A percentile compares a stretch with the other conserved stretches of the same genome.
phyloP scores from a whole-genome alignment of 2,113 vertebrate species.

The Podiceps cristatus region DNA sequence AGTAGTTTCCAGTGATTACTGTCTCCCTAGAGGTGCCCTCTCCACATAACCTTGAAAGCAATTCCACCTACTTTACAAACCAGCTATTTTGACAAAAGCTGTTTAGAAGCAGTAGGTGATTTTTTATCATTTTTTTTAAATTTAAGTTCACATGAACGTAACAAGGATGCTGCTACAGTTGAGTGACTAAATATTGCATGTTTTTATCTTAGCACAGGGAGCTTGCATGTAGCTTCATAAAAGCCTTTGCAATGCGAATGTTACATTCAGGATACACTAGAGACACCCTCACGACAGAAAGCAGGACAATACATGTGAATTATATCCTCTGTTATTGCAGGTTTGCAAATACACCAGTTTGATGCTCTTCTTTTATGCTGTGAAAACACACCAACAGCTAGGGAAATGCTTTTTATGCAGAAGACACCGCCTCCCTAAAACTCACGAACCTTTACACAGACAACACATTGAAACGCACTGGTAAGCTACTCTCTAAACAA shows the following conservation, averaged over 20 bases:
- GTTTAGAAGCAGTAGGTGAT: neutral
- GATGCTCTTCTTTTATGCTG: neutral
- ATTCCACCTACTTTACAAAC: neutral
- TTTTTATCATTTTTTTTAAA: neutral
- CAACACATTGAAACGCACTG: neutral
- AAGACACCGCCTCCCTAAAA: neutral
- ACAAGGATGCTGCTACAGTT: neutral
- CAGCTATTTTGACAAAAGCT: neutral
- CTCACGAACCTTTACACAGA: rapidly evolving
- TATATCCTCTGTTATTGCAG: rapidly evolving
- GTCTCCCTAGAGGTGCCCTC: neutral
- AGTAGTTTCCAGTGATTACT: neutral
- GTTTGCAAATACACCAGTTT: neutral
- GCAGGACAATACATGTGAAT: neutral
- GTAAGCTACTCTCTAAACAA: neutral
- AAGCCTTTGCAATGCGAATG: neutral
- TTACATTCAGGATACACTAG: neutral
- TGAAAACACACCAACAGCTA: neutral
- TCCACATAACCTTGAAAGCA: neutral
- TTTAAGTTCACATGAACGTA: neutral
- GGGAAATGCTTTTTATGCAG: neutral
- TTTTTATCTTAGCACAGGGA: neutral
- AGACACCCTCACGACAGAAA: neutral
- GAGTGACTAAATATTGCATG: neutral
- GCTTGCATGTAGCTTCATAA: neutral